A percentile compares a stretch with the other conserved stretches of the same genome.
Evolutionary conservation across 2,113 vertebrate genomes (phyloP).

Genomic region (Pelmatolapia mariae): DNA sequence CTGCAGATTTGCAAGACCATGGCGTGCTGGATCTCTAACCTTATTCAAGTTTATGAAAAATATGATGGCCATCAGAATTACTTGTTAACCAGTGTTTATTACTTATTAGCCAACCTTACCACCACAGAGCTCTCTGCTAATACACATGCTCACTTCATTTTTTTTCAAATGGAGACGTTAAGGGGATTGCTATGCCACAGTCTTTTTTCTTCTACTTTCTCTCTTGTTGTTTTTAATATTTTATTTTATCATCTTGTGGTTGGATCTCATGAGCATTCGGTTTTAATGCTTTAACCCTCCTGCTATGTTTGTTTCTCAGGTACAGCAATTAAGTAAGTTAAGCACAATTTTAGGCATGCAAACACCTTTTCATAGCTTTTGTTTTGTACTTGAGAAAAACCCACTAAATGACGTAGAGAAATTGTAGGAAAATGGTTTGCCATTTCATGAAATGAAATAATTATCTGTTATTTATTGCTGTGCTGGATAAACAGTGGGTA

Average conservation of each 20-base stretch:
- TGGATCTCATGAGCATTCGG: neutral
- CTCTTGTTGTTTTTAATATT: neutral
- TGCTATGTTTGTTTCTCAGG: neutral
- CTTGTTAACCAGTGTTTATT: neutral
- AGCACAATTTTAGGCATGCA: neutral
- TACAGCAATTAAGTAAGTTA: neutral
- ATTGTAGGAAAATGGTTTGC: neutral
- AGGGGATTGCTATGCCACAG: neutral
- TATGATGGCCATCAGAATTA: neutral
- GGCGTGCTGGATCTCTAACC: too few species aligned
- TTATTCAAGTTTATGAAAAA: neutral
- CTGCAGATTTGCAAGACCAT: neutral
- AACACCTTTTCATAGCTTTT: neutral
- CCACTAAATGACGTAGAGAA: fast-evolving
- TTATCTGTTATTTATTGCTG: neutral
- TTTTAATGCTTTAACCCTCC: neutral
- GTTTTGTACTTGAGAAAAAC: neutral
- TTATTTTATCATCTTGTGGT: neutral
- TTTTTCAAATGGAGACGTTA: neutral
- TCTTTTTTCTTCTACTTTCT: neutral
- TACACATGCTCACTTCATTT: neutral
- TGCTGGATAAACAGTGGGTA: neutral
- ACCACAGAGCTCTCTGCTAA: neutral
- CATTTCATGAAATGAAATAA: neutral
- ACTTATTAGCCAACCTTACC: neutral